Evolutionary conservation across 2,113 vertebrate species (phyloP), one percentile per base, ranked within the genome.

Genomic region (Vimba vimba): DNA sequence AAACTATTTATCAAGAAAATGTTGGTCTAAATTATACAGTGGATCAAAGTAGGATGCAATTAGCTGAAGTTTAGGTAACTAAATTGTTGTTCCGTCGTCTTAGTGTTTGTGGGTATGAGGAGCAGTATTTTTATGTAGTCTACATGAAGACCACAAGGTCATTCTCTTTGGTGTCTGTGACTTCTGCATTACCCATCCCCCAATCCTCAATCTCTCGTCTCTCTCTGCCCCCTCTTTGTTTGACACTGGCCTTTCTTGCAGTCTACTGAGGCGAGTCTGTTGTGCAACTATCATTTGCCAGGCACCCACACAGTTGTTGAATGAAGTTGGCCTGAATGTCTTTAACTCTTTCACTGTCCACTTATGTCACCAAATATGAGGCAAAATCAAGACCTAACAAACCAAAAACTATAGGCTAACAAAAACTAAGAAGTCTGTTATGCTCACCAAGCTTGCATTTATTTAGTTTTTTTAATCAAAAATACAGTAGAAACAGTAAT

Each of bases 211-310:
- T 33, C 59, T 86, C 6, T 15, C n/a, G 17, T 81, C 12, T 50
- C 12, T 47, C 25, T 50, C n/a, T 81, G 33, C 30, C 27, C 64
- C 2, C 52, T 78, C 75, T 71, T 73, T 87, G 74, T 79, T 62
- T 39, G 21, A 57, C 47, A 45, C 25, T 83, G 74, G 36, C 73
- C 36, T 83, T 77, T 79, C 80, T 68, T 43, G 21, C 75, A 25
- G 59, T 64, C n/a, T 79, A 5, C 76, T 43, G 59, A 78, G n/a
- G 19, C 33, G 7, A 55, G 47, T 25, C 50, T 77, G 73, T 79
- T 68, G 79, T 68, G 59, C 64, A 77, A 57, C 64, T 50, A 33
- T 30, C 47, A 45, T 68, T 45, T 25, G 33, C 45, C 79, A 59
- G 23, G 25, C 75, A 64, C 60, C 45, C 27, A 39, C 66, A 50